phyloP scores from a whole-genome alignment of 2,113 vertebrate species.

The Physeter macrocephalus region DNA sequence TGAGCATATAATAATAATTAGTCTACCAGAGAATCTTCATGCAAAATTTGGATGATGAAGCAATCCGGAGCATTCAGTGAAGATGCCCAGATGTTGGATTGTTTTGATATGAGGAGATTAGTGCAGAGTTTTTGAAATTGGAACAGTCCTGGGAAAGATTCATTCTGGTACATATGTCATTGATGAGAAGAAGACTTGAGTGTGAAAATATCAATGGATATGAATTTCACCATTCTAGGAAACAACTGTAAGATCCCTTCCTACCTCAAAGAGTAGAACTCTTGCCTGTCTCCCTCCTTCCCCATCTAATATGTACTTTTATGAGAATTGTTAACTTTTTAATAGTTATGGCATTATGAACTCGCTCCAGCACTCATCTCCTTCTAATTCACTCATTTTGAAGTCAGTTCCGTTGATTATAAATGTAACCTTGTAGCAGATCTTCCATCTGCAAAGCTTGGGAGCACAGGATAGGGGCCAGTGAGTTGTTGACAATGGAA shows the following conservation, averaged over 20 bases:
- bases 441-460: background rate
- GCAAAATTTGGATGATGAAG: background rate
- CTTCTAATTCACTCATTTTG: constrained; percentile 1
- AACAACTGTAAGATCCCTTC: background rate
- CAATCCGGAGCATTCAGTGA: background rate
- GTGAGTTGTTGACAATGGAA: background rate
- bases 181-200: background rate
- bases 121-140: no score
- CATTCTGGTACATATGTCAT: no score
- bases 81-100: background rate
- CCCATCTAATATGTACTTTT: background rate
- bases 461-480: background rate
- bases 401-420: background rate
- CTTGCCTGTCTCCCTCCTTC: background rate
- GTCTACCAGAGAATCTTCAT: background rate
- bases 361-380: background rate
- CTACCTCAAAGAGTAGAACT: background rate
- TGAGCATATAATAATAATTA: background rate
- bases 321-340: background rate
- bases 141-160: no score
- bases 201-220: background rate
- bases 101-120: no score
- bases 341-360: background rate
- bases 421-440: background rate
- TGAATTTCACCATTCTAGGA: background rate